Conservation (phyloP, 2,113 vertebrate genomes). For the Macaca fascicularis region DNA sequence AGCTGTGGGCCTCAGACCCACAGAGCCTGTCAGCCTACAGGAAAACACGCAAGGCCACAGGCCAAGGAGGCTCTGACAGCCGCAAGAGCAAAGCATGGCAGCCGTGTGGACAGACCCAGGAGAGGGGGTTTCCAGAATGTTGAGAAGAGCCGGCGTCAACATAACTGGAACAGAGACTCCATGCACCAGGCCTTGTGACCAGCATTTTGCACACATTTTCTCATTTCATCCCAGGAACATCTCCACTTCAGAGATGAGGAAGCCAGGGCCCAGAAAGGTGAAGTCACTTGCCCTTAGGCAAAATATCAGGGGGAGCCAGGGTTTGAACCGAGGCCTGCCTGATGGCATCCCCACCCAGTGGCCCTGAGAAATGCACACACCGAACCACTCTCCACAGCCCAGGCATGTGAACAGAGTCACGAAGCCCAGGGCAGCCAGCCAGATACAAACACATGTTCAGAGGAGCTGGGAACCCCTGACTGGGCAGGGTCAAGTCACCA, state of each 20-base stretch:
- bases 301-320: neutral
- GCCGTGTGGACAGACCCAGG: neutral
- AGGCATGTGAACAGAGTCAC: accelerated
- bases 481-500: neutral
- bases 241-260: neutral
- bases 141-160: neutral
- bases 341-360: neutral
- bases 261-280: neutral
- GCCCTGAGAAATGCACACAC: neutral
- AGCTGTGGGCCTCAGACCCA: neutral
- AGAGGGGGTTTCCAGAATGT: neutral
- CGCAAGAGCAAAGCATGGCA: neutral
- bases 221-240: neutral
- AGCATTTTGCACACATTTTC: neutral
- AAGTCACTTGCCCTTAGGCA: neutral
- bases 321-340: neutral
- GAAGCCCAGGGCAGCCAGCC: neutral
- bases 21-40: neutral
- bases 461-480: neutral
- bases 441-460: neutral
- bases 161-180: neutral
- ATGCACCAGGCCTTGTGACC: too few species aligned
- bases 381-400: neutral
- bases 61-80: neutral
- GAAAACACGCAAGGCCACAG: neutral